Conservation (phyloP, 2,888 invertebrate genomes). For the Aplocera efformata region DNA sequence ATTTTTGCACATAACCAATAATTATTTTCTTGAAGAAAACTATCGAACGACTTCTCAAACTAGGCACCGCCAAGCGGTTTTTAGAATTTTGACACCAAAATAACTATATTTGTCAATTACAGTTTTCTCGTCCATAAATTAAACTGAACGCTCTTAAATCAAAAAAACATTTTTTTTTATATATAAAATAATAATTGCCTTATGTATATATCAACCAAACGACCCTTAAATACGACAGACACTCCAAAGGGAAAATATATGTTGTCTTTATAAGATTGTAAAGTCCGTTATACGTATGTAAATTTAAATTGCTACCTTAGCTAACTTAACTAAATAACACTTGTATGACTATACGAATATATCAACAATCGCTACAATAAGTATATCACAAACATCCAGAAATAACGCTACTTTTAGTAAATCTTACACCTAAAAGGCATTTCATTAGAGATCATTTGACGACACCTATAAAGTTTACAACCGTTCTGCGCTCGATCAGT, state of each 20-base stretch:
- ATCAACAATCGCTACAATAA: conserved; percentile 29
- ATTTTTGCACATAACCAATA: conserved; percentile 58
- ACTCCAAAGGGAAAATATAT: not conserved
- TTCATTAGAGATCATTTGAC: conserved; percentile 62
- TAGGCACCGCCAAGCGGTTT: not conserved
- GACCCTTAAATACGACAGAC: too few species aligned
- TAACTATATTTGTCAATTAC: too few species aligned
- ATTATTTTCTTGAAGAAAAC: conserved; percentile 17
- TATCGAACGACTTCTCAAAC: conserved; percentile 5
- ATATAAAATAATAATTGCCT: too few species aligned
- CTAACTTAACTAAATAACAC: conserved; percentile 24
- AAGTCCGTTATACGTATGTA: conserved; percentile 4
- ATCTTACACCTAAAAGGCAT: conserved; percentile 61
- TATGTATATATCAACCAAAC: too few species aligned
- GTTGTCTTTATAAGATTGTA: conserved; percentile 3
- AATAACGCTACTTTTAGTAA: conserved; percentile 44
- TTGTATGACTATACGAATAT: conserved; percentile 20
- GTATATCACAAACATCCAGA: conserved; percentile 58
- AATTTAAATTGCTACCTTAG: conserved; percentile 18
- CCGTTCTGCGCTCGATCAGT: not conserved
- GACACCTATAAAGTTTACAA: conserved; percentile 19
- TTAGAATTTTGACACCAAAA: not conserved
- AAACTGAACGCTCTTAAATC: too few species aligned
- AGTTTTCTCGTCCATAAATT: too few species aligned
- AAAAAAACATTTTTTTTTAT: too few species aligned